Evolutionary conservation across 2,888 invertebrate species (phyloP).

Genomic region (Mylabris sibirica): DNA sequence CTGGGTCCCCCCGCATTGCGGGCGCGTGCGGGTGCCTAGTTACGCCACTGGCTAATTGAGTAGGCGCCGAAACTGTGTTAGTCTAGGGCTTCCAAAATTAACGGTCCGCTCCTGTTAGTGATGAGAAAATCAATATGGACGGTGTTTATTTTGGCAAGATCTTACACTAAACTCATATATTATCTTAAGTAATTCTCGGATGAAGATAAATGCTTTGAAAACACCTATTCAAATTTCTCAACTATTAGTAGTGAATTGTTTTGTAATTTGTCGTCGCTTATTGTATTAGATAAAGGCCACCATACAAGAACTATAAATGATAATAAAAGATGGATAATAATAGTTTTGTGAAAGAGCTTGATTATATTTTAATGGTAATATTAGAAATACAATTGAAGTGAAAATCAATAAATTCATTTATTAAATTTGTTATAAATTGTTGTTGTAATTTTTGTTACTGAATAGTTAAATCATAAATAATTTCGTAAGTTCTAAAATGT

Average conservation of each 20-base stretch:
- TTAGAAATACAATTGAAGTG: too few species aligned
- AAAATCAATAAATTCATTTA: too few species aligned
- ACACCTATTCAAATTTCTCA: neutral
- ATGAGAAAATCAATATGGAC: neutral
- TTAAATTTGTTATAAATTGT: too few species aligned
- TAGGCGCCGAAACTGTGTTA: too few species aligned
- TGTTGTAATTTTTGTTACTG: too few species aligned
- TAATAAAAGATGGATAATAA: neutral
- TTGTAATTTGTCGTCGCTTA: neutral
- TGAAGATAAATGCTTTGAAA: constrained; percentile 7
- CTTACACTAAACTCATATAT: neutral
- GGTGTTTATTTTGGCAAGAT: neutral
- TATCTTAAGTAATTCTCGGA: neutral
- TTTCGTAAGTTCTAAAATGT: neutral
- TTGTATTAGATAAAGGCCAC: neutral
- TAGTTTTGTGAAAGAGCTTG: neutral
- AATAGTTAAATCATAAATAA: too few species aligned
- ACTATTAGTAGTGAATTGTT: neutral
- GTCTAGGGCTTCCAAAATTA: too few species aligned
- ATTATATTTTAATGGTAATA: too few species aligned
- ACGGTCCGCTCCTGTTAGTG: too few species aligned
- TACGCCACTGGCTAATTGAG: too few species aligned
- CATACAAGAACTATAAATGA: neutral
- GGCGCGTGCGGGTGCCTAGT: too few species aligned
- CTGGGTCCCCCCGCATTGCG: too few species aligned